Evolutionary conservation across 2,888 invertebrate species (phyloP).

Genomic region (Carpatolechia fugitivella): DNA sequence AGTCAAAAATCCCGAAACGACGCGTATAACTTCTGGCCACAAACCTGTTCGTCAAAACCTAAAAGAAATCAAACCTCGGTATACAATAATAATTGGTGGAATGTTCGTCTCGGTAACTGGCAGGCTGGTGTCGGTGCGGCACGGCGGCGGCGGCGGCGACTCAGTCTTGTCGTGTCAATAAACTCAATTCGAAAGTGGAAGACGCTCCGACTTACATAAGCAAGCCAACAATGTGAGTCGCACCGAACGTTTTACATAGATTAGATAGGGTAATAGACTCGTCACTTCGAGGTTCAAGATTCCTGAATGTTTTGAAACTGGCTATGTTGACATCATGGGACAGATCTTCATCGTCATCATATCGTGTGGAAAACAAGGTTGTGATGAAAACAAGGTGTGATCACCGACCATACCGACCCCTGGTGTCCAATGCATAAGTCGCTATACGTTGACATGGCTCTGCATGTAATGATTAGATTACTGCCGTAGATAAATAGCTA

Average conservation of each 20-base stretch:
- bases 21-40: no score
- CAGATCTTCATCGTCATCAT: no score
- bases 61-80: background rate
- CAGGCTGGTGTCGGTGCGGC: slow-evolving; percentile 58
- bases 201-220: slow-evolving; percentile 78
- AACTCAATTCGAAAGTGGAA: slow-evolving; percentile 80
- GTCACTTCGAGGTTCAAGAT: background rate
- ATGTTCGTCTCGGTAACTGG: slow-evolving; percentile 56
- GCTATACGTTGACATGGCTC: no score
- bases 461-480: no score
- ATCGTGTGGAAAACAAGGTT: no score
- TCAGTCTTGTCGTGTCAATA: slow-evolving; percentile 77
- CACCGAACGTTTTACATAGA: slow-evolving; percentile 37
- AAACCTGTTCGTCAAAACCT: slow-evolving; percentile 12
- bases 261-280: slow-evolving; percentile 11
- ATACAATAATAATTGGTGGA: slow-evolving; percentile 42
- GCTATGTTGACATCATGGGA: no score
- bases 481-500: no score
- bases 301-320: no score
- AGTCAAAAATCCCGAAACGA: no score
- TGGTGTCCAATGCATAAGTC: no score
- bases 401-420: no score
- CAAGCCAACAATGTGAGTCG: slow-evolving; percentile 69
- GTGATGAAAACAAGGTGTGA: no score
- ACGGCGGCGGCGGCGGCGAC: slow-evolving; percentile 39